Evolutionary conservation across 2,888 invertebrate species (phyloP), one percentile per base, ranked within the genome.

Genomic region (Elegia similella): DNA sequence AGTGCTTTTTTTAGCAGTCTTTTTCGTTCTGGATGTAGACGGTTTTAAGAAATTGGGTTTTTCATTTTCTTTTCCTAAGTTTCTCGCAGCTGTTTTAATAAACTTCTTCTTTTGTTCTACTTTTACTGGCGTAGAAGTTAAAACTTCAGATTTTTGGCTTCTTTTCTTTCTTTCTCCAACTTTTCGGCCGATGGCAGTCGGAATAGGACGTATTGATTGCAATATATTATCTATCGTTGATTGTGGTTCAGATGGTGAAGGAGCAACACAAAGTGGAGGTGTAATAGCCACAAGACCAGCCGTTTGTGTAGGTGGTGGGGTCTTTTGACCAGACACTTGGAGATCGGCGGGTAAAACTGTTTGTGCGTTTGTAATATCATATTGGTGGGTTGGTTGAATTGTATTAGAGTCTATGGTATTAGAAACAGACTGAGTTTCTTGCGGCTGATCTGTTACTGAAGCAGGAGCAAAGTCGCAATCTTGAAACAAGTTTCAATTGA

Each of bases 41-140:
- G 54, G 44, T 44, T 30, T 30, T 30, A 7, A 7, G 44, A 8
- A 15, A 17, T 53, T 53, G 12, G 16, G 12, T 32, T 13, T 29
- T 29, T 44, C 32, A 10, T 53, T 10, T 42, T 12, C 15, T n/a
- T 23, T 55, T 8, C 38, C 44, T 10, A 7, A 17, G 15, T 44
- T 30, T 32, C 47, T 52, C 46, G 46, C 23, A 34, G 50, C 16
- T 1, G 48, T 23, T 17, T 53, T 46, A 23, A 38, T 47, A 50
- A 42, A 44, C 43, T 57, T 60, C 10, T 60, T 12, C 38, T 46
- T 56, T 29, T 53, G 55, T 32, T 55, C 16, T 10, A 29, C 23
- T 48, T 58, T 60, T 12, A 60, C 56, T 2, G 60, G 58, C 1
- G 58, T 58, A 17, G 56, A 58, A n/a, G 58, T 60, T 10, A 60